These are phyloP conservation scores for Acanthosepion pharaonis DNA, from an alignment of 2,888 invertebrate genomes.

Conservation along the genomic window DNA sequence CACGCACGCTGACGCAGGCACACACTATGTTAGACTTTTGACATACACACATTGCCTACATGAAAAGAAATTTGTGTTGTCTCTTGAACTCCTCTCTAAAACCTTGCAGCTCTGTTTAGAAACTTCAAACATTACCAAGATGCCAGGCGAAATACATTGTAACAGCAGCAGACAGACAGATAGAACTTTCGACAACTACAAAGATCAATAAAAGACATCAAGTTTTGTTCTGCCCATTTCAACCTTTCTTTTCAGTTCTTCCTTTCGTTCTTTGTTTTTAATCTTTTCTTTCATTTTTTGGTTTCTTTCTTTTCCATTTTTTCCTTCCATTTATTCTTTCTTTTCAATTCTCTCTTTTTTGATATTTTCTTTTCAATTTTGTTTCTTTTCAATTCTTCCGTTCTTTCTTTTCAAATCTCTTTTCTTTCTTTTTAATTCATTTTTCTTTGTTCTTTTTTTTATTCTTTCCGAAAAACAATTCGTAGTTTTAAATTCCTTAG, in stretches of 20 bases:
- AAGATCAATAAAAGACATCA: too few relatives aligned
- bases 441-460: neutral
- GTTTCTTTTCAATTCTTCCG: neutral
- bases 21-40: too few relatives aligned
- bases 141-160: neutral
- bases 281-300: too few relatives aligned
- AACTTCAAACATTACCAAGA: neutral
- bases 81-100: neutral
- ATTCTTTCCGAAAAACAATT: neutral
- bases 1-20: too few relatives aligned
- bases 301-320: neutral
- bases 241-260: too few relatives aligned
- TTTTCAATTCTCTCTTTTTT: neutral
- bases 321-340: neutral
- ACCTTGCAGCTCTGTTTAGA: neutral
- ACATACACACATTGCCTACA: neutral
- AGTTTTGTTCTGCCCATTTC: too few relatives aligned
- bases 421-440: neutral
- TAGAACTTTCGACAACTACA: neutral
- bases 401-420: neutral
- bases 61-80: neutral
- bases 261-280: too few relatives aligned
- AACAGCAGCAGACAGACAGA: neutral
- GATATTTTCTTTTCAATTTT: neutral
- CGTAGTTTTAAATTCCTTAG: too few relatives aligned